Evolutionary conservation across 2,888 invertebrate genomes (phyloP), one percentile per base, ranked within the genome.

Genomic region (Pristionchus arcanus): DNA sequence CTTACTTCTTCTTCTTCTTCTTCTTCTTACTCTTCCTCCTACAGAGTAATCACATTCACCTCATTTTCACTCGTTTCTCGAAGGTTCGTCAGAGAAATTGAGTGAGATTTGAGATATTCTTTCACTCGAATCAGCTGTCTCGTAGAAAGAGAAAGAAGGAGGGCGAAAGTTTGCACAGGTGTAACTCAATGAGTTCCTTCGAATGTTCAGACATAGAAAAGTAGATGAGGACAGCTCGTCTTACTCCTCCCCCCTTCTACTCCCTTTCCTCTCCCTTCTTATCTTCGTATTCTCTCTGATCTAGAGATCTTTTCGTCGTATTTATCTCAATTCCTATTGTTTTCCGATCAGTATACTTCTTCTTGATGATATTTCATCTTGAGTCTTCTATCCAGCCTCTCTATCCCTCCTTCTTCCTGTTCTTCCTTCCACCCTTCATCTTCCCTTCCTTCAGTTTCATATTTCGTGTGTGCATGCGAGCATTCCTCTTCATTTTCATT

Each of bases 401-500:
- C 85, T 34, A n/a, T 84, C 84, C 53, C 84, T 53, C 63, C 28
- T 53, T 49, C 63, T 55, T 25, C 59, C 85, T 31, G 1, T 28
- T 19, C 31, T 28, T 31, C 53, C 21, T 34, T 49, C 63, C 37
- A 19, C 37, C 85, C 85, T 63, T 63, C 85, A n/a, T 63, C 63
- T 37, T 31, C 63, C n/a, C 34, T 85, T 55, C 63, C 85, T 85
- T 85, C 63, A 34, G 34, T 85, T 37, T 85, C 63, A 34, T 85
- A 42, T 49, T 63, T 63, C 63, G 34, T 63, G 37, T 63, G 63
- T 34, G 63, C 63, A 34, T 85, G 34, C 85, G 13, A 28, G 34
- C 49, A 34, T 85, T 63, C 85, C 63, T 85, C 85, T 85, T 63
- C 85, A 59, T 83, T 55, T 55, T 85, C 63, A 63, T 85, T 37